Percentiles rank a stretch among this genome's conserved stretches.
Evolutionary conservation across 2,888 invertebrate species (phyloP).

Genomic region (Epistrophe eligans): DNA sequence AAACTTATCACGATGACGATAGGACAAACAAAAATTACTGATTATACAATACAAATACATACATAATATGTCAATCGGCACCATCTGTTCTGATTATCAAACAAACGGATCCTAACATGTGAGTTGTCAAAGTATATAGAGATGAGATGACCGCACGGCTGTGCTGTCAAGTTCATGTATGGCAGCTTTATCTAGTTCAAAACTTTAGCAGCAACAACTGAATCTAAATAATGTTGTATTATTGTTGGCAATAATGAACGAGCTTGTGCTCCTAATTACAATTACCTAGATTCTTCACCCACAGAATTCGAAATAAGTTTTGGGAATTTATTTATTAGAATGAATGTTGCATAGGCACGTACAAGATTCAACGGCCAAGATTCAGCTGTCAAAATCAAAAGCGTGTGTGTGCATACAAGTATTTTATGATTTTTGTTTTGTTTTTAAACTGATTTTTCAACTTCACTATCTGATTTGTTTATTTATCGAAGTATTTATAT

Average conservation of each 20-base stretch:
- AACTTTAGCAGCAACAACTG: not conserved
- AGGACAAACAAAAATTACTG: not conserved
- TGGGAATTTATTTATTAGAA: not conserved
- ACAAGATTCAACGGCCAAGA: not conserved
- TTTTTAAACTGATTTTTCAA: not conserved
- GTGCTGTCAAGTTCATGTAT: constrained; percentile 32
- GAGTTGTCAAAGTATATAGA: not conserved
- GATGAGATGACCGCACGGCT: not conserved
- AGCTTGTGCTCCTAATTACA: constrained; percentile 9
- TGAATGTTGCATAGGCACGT: constrained; percentile 16
- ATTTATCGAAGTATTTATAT: constrained; percentile 25
- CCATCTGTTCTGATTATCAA: constrained; percentile 27
- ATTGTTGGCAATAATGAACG: not conserved
- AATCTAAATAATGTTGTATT: not conserved
- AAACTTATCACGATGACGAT: not conserved
- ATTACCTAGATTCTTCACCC: constrained; percentile 3
- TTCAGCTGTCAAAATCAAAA: constrained; percentile 29
- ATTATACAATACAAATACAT: too few species aligned
- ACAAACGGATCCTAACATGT: not conserved
- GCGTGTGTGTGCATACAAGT: constrained; percentile 2
- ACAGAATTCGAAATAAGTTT: constrained; percentile 1
- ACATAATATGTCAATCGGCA: constrained; percentile 15
- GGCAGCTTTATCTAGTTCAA: constrained; percentile 30
- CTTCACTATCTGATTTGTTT: constrained; percentile 2
- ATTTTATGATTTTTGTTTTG: not conserved